Conservation (phyloP, 2,888 invertebrate species). For the Euclidia mi region DNA sequence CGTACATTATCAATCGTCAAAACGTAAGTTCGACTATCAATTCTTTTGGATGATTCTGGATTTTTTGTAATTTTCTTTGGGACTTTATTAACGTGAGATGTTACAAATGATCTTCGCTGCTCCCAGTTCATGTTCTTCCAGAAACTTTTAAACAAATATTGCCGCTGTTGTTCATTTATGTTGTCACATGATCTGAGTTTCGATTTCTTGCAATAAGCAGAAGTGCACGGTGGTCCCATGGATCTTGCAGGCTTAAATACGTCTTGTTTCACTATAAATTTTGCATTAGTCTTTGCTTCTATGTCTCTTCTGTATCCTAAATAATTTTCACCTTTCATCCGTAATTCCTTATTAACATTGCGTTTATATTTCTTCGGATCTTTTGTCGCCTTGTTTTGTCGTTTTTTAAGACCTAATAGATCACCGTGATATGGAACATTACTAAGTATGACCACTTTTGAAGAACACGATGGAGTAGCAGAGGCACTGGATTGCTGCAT, state of each 20-base stretch:
- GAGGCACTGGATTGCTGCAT: too few species aligned
- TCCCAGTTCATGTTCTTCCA: slow-evolving; percentile 46
- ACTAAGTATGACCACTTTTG: too few species aligned
- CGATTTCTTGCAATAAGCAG: slow-evolving; percentile 45
- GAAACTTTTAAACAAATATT: slow-evolving; percentile 36
- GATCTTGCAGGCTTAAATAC: slow-evolving; percentile 44
- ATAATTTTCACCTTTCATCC: too few species aligned
- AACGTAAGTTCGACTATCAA: slow-evolving; percentile 44
- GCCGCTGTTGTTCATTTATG: slow-evolving; percentile 40
- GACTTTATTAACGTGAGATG: slow-evolving; percentile 35
- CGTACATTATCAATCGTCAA: slow-evolving; percentile 45
- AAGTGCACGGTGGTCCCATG: slow-evolving; percentile 40
- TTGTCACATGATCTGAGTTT: slow-evolving; percentile 47
- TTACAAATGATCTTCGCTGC: slow-evolving; percentile 44
- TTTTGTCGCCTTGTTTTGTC: too few species aligned
- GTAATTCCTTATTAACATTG: too few species aligned
- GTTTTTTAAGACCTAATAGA: too few species aligned
- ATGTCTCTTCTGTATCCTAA: too few species aligned
- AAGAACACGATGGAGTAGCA: too few species aligned
- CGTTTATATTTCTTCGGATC: too few species aligned
- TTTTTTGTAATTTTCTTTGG: slow-evolving; percentile 39
- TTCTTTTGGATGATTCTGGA: slow-evolving; percentile 36
- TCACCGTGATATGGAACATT: too few species aligned
- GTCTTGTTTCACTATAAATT: slow-evolving; percentile 10
- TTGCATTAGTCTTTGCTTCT: not conserved